Evolutionary conservation across 2,113 vertebrate species (phyloP), one percentile per base, ranked within the genome.

Genomic region (Sclerurus mexicanus): DNA sequence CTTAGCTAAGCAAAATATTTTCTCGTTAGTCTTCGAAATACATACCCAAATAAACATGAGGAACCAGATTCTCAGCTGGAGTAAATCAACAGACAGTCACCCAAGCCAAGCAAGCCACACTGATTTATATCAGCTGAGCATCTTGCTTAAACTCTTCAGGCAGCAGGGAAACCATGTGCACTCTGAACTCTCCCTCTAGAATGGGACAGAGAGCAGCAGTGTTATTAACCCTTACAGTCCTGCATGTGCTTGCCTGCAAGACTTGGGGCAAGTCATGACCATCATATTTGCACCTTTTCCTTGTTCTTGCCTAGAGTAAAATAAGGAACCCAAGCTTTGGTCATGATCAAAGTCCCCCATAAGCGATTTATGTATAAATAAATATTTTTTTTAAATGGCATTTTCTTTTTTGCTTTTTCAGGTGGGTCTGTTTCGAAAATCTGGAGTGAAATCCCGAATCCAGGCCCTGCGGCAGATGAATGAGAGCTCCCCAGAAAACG

Each of bases 371-470:
- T 39, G 25, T 33, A 39, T n/a, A 33, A 4, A 9, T 35, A 37
- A 53, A 53, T 30, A 52, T 52, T 85, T n/a, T 42, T 27, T 50
- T 40, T 33, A 47, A 63, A 9, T 53, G 63, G 35, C 33, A 3
- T 33, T 47, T 13, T 49, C 6, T 62, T 63, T 72, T 72, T 76
- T 22, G 18, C n/a, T 56, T 73, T 93, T 96, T 62, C 28, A 99
- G 99, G 99, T 99, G 96, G 99, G 99, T 64, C 98, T 99, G 27
- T 99, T 99, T 96, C 98, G 99, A 85, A 99, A 99, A 88, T 99
- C 99, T 1, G 99, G 99, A 15, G 99, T 99, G 93, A 99, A 99
- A 95, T 99, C 99, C 86, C 98, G 99, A 82, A 99, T 99, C 97
- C 99, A 99, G 56, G 98, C 99, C 64, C 97, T 99, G 12, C 98